Conservation (phyloP, 2,797 vertebrate species). For the Eulemur mongoz region DNA sequence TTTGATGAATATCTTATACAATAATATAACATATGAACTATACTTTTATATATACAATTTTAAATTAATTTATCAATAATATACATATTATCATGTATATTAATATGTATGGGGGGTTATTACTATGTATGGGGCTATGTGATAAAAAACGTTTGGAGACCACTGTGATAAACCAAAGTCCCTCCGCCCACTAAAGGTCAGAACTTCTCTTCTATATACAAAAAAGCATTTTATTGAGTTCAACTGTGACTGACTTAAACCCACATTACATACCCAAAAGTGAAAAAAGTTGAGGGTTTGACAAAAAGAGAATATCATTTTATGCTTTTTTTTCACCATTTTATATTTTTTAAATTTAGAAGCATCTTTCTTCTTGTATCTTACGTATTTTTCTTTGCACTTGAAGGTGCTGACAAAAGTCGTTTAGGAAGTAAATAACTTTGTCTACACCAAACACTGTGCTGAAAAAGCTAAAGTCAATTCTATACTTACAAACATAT, state of each 20-base stretch:
- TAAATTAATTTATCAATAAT: constrained; percentile 1
- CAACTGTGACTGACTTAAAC: background rate
- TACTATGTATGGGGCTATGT: background rate
- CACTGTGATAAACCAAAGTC: background rate
- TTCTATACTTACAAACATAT: background rate
- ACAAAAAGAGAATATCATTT: background rate
- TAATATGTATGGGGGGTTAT: no score
- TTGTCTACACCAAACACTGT: background rate
- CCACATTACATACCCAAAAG: background rate
- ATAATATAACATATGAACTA: background rate
- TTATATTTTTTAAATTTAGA: background rate
- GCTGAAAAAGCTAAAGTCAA: constrained; percentile 16
- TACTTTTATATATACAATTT: background rate
- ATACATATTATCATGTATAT: background rate
- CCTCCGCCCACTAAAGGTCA: background rate
- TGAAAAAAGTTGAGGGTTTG: background rate
- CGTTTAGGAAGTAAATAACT: background rate
- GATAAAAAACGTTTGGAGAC: background rate
- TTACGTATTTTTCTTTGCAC: background rate
- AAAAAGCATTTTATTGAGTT: background rate
- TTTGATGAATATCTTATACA: background rate
- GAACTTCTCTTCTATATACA: background rate
- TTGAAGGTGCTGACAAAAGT: background rate
- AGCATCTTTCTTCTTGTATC: background rate
- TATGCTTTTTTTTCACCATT: background rate